Evolutionary conservation across 2,888 invertebrate species (phyloP).

Genomic region (Scaptomyza cyrtandrae): DNA sequence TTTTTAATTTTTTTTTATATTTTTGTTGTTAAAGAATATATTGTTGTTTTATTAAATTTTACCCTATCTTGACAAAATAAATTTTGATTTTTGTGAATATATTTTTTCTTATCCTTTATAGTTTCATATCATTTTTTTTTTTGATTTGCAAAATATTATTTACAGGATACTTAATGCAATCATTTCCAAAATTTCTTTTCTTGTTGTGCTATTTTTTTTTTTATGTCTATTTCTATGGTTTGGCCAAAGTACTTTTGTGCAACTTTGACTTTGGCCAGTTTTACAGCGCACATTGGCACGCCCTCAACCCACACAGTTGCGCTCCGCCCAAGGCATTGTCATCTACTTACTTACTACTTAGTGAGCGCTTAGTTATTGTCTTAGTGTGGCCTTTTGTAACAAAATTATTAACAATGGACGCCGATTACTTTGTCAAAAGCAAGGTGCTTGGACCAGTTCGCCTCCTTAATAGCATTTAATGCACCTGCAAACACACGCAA

Average conservation of each 20-base stretch:
- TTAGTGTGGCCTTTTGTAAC: constrained; percentile 77
- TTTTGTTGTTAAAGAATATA: too few relatives aligned
- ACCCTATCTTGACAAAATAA: too few relatives aligned
- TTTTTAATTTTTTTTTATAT: too few relatives aligned
- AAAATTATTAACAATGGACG: constrained; percentile 75
- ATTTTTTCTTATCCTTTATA: too few relatives aligned
- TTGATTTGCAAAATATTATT: too few relatives aligned
- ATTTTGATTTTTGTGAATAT: too few relatives aligned
- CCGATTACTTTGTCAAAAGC: constrained; percentile 39
- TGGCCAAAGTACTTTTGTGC: constrained; percentile 47
- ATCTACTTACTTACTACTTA: constrained; percentile 78
- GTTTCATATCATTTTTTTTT: too few relatives aligned
- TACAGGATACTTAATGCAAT: too few relatives aligned
- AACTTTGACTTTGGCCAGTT: not conserved
- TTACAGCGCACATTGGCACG: not conserved
- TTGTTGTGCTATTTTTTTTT: too few relatives aligned
- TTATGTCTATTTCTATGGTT: constrained; percentile 32
- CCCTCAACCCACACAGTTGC: not conserved
- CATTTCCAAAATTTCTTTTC: too few relatives aligned
- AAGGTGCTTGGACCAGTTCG: constrained; percentile 39
- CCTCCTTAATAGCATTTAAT: constrained; percentile 76
- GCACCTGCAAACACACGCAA: constrained; percentile 62
- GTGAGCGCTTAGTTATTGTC: constrained; percentile 78
- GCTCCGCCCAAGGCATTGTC: constrained; percentile 60
- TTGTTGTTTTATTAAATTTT: too few relatives aligned